A percentile compares a stretch with the other conserved stretches of the same genome.
Conservation (phyloP, 2,797 vertebrate genomes). For the Dendrocincla fuliginosa region DNA sequence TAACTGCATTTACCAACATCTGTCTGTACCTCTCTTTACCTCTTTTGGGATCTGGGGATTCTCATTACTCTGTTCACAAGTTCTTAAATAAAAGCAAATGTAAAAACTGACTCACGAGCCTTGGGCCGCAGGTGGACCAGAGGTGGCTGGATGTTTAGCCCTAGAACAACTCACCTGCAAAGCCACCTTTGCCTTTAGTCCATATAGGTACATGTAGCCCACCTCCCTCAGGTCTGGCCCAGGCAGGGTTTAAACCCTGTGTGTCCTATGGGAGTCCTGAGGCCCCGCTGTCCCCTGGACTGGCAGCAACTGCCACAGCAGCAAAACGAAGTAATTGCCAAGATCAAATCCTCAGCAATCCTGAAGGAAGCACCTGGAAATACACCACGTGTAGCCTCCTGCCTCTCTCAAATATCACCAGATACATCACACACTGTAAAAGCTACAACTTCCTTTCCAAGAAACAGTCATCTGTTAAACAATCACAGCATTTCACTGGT, state of each 20-base stretch:
- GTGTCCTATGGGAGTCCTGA: not conserved
- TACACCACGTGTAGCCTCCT: not conserved
- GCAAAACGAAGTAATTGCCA: not conserved
- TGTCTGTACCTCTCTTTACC: too few relatives aligned
- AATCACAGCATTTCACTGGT: accelerated
- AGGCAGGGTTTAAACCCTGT: too few relatives aligned
- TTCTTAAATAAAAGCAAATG: not conserved
- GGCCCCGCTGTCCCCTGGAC: accelerated
- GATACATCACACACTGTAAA: too few relatives aligned
- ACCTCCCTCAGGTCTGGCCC: not conserved
- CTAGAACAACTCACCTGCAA: too few relatives aligned
- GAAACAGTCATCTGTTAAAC: not conserved
- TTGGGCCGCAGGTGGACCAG: not conserved
- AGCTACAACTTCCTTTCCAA: too few relatives aligned
- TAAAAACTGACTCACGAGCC: not conserved
- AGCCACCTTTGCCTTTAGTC: not conserved
- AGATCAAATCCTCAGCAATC: not conserved
- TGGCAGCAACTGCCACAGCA: not conserved
- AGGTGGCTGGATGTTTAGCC: not conserved
- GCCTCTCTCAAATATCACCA: not conserved
- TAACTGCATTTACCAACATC: not conserved
- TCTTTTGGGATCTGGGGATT: not conserved
- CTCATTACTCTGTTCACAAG: not conserved
- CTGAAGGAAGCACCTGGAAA: not conserved
- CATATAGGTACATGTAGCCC: not conserved